A percentile compares a stretch with the other conserved stretches of the same genome.
phyloP scores from a whole-genome alignment of 2,888 invertebrate genomes.

The Microdon myrmicae region DNA sequence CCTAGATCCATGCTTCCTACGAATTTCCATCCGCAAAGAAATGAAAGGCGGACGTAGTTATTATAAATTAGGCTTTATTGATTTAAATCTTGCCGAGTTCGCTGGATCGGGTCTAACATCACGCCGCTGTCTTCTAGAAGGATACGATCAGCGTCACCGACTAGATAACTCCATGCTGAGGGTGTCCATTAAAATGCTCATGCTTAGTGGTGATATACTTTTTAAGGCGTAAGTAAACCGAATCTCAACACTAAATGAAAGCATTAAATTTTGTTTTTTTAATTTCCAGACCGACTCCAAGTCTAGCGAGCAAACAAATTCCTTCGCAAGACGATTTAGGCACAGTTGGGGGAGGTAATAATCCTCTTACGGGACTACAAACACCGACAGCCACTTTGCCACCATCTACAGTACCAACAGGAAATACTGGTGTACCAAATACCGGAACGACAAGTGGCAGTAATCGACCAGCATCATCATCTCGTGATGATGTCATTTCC shows the following conservation, averaged over 20 bases:
- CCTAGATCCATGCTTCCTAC: constrained; percentile 90
- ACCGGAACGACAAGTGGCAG: constrained; percentile 28
- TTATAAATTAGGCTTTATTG: constrained; percentile 96
- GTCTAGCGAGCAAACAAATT: constrained; percentile 71
- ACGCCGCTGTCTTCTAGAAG: constrained; percentile 91
- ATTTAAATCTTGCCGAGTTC: constrained; percentile 95
- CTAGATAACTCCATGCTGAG: constrained; percentile 97
- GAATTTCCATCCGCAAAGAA: constrained; percentile 95
- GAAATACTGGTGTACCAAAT: constrained; percentile 64
- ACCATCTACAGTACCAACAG: constrained; percentile 65
- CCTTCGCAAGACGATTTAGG: constrained; percentile 66
- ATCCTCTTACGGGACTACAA: constrained; percentile 59
- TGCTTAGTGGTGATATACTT: constrained; percentile 94
- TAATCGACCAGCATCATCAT: constrained; percentile 63
- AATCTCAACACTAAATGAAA: background rate
- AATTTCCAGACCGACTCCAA: constrained; percentile 72
- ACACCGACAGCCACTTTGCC: constrained; percentile 60
- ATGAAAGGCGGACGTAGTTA: constrained; percentile 73
- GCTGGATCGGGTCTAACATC: constrained; percentile 91
- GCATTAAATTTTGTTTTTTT: constrained; percentile 1
- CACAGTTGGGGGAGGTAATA: constrained; percentile 54
- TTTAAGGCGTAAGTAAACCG: constrained; percentile 90
- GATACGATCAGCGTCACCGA: constrained; percentile 90
- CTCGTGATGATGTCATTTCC: constrained; percentile 71
- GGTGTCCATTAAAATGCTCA: constrained; percentile 90